phyloP scores from a whole-genome alignment of 2,113 vertebrate genomes.

The Carassius carassius region DNA sequence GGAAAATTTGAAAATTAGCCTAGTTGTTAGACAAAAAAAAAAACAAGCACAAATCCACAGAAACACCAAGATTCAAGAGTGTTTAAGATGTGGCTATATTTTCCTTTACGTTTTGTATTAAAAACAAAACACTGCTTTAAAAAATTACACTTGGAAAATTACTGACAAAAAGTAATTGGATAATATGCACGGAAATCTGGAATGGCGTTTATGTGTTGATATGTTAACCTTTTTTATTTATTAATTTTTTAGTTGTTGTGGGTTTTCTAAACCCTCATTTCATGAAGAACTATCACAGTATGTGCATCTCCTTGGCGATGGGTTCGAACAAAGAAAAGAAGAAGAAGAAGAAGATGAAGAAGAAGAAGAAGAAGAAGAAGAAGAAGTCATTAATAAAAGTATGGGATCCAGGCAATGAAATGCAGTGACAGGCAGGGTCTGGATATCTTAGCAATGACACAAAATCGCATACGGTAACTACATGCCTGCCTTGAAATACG shows the following conservation, averaged over 20 bases:
- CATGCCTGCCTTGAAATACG: constrained; percentile 41
- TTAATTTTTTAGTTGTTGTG: not conserved
- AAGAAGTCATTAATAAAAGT: constrained; percentile 28
- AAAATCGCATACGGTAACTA: constrained; percentile 53
- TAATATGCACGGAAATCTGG: too few species aligned
- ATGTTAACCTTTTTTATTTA: not conserved
- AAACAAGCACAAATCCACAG: not conserved
- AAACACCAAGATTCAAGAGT: too few species aligned
- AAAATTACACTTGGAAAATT: not conserved
- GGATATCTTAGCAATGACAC: constrained; percentile 38
- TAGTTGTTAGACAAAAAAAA: too few species aligned
- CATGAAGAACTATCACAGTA: not conserved
- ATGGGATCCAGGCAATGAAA: not conserved
- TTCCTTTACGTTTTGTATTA: not conserved
- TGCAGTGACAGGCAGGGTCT: constrained; percentile 37
- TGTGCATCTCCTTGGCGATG: not conserved
- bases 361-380: not conserved
- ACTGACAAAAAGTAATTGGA: not conserved
- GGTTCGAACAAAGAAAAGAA: not conserved
- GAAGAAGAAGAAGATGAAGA: too few species aligned
- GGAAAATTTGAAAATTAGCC: not conserved
- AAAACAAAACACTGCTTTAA: not conserved
- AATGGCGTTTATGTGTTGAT: not conserved
- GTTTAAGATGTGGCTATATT: too few species aligned
- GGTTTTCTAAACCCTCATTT: not conserved